phyloP scores from a whole-genome alignment of 2,797 vertebrate genomes.

The Spondyliosoma cantharus region DNA sequence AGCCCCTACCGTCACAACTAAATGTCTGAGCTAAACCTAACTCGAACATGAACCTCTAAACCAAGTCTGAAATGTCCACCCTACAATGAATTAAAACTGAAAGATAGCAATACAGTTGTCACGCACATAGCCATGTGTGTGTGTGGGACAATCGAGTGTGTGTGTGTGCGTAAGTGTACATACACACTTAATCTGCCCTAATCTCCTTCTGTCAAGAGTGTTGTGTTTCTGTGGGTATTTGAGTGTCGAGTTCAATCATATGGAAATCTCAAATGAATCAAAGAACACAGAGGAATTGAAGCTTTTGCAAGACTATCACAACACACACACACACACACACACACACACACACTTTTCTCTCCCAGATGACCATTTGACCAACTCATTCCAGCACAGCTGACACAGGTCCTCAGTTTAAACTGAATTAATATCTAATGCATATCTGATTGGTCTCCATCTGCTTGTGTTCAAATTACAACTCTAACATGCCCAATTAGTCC shows the following conservation, averaged over 20 bases:
- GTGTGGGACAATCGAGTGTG: too few species aligned
- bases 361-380: conserved; percentile 56
- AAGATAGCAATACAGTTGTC: background rate
- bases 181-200: conserved; percentile 24
- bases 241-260: conserved; percentile 15
- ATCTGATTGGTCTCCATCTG: conserved; percentile 69
- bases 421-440: conserved; percentile 80
- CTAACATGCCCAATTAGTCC: conserved; percentile 75
- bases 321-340: conserved; percentile 29
- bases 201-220: conserved; percentile 27
- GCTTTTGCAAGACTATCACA: conserved; percentile 32
- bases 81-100: background rate
- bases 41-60: too few species aligned
- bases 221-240: conserved; percentile 8
- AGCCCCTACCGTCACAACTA: background rate
- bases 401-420: conserved; percentile 54
- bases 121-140: too few species aligned
- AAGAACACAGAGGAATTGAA: conserved; percentile 18
- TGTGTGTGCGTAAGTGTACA: background rate
- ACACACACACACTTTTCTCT: conserved; percentile 1
- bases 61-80: background rate
- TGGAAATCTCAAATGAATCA: conserved; percentile 40
- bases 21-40: background rate
- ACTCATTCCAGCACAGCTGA: conserved; percentile 57
- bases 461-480: conserved; percentile 66